Evolutionary conservation across 2,797 vertebrate species (phyloP), one percentile per base, ranked within the genome.

Genomic region (Micrastur ruficollis): DNA sequence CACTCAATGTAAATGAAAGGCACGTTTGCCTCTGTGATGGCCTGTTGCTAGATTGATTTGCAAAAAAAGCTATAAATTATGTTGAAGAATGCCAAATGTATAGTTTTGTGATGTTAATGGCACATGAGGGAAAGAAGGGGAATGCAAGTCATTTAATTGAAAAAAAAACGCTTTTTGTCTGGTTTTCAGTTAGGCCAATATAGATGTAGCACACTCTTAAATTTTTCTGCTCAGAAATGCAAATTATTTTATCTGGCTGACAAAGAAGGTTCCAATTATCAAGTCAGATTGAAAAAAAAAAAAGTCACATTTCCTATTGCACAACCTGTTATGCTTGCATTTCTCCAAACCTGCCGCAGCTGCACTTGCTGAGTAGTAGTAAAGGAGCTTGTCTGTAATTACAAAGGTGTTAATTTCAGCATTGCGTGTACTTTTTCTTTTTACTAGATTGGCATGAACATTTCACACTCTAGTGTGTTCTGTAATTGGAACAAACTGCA

Each of bases 401-500:
- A 97, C 62, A 62, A 95, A 98, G 95, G 95, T 97, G 97, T 97
- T 98, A 97, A 97, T 97, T 97, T 98, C 95, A 96, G 95, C 93
- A 96, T 97, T 95, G 96, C 82, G 76, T 96, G 95, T 97, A 90
- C 96, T 96, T 98, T 98, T 97, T 98, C 96, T 91, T 98, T 97
- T 97, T 97, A 95, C 89, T 97, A 95, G 94, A 95, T 97, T 96
- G 94, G 97, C 96, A 98, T 94, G 96, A 97, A 97, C 88, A 97
- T 97, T 98, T 98, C 98, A 98, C 97, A 98, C 97, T 98, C 93
- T 76, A 94, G 95, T 93, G 96, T 83, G 90, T 80, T 83, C 96
- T 95, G 84, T 97, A 98, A 98, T 98, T 98, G 97, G 96, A 97
- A 97, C 97, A 97, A 98, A 98, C 95, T 97, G 90, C 94, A 95